Percentiles rank a stretch among this genome's conserved stretches.
Conservation (phyloP, 2,113 vertebrate species). For the Enhydra lutris region DNA sequence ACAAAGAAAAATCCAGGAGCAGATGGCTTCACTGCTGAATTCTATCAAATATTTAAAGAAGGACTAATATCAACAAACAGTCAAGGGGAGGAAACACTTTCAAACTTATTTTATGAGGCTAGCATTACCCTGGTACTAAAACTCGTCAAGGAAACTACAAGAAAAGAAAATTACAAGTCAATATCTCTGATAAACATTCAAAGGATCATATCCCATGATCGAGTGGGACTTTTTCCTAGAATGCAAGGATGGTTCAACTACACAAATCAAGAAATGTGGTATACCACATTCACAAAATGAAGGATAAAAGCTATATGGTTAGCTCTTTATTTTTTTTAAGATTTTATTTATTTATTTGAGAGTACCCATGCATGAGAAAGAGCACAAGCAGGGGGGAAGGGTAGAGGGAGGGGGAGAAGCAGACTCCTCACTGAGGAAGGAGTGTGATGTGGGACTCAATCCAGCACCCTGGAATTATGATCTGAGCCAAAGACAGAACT, state of each 20-base stretch:
- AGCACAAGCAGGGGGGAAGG: no score
- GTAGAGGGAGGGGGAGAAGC: no score
- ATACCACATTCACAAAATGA: neutral
- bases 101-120: neutral
- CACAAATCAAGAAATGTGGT: neutral
- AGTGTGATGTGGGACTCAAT: no score
- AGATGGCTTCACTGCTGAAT: neutral
- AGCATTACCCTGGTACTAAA: neutral
- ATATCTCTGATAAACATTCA: neutral
- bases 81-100: neutral
- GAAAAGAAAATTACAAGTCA: neutral
- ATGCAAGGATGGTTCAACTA: neutral
- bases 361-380: no score
- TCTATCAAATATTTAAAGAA: neutral
- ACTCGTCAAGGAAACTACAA: neutral
- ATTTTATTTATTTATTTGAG: no score
- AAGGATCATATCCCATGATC: neutral
- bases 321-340: neutral
- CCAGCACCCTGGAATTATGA: no score
- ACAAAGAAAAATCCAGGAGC: neutral
- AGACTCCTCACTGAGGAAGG: no score
- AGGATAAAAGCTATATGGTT: neutral
- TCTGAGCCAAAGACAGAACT: no score
- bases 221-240: neutral
- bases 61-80: neutral